Evolutionary conservation across 2,888 invertebrate genomes (phyloP).

Genomic region (Parascotia fuliginaria): DNA sequence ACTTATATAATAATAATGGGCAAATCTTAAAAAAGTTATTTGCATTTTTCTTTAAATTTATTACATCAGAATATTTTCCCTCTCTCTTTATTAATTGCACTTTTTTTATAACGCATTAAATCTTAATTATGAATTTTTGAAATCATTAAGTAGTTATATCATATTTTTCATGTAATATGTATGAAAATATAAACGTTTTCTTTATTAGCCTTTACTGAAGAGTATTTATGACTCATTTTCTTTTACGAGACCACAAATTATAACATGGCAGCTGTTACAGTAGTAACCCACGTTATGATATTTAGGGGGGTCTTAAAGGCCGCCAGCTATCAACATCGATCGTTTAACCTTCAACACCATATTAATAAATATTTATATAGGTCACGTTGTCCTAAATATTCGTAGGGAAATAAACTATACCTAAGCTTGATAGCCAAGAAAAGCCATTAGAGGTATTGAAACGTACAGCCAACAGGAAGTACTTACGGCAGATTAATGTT

Average conservation of each 20-base stretch:
- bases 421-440: slow-evolving; percentile 5
- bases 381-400: neutral
- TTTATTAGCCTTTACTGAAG: too few relatives aligned
- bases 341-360: neutral
- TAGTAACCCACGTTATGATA: neutral
- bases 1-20: too few relatives aligned
- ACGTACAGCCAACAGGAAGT: slow-evolving; percentile 12
- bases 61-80: too few relatives aligned
- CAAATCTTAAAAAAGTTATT: too few relatives aligned
- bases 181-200: too few relatives aligned
- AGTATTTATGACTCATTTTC: too few relatives aligned
- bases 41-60: too few relatives aligned
- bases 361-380: neutral
- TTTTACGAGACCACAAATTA: neutral
- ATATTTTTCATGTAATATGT: too few relatives aligned
- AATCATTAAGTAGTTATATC: too few relatives aligned
- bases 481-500: slow-evolving; percentile 18
- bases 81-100: too few relatives aligned
- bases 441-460: slow-evolving; percentile 8
- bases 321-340: neutral
- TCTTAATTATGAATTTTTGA: too few relatives aligned
- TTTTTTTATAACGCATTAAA: too few relatives aligned
- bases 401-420: slow-evolving; percentile 2
- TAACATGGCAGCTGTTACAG: neutral
- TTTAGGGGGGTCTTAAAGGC: neutral